Base-by-base conservation (phyloP, 2,797 vertebrate species). In the Fistularia tabacaria region DNA sequence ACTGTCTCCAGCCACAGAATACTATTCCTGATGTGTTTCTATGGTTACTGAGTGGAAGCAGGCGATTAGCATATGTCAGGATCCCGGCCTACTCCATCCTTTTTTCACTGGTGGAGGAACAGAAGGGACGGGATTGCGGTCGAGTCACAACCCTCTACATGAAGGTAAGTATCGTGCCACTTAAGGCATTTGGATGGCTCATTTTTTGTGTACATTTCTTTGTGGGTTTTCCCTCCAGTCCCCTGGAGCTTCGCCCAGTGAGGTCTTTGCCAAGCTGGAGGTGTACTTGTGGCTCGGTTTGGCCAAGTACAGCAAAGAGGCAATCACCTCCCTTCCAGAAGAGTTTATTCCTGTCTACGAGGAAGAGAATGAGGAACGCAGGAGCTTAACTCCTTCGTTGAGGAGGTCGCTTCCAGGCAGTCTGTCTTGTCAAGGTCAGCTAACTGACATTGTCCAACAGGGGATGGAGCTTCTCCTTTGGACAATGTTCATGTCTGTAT, bases 51-150 rank as follows among this genome's bases (percentile, higher is more conserved):
- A 92, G 88, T 42, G 93, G 89, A 44, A 87, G 66, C 15, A 92
- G 79, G 59, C 86, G 90, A 8, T 77, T 96, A 69, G 94, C 95
- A 2, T 97, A 93, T 0, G 76, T 92, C 48, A 87, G 91, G 54
- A 89, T 98, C 47, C 92, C 94, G 1, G 85, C 91, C 3, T 88
- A 94, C 80, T 86, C 93, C 45, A 80, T 98, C 48, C 87, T 96
- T n/a, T 98, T 94, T 75, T 95, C 95, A 0, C 64, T 95, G 76
- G 95, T 94, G 0, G 94, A 98, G 73, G 96, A 99, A 54, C 93
- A 98, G 65, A 92, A 85, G 56, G 96, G 94, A 49, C 92, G 85
- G 67, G 92, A 98, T 84, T 95, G 94, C 49, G 94, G 94, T 0
- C 93, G 90, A 77, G 85, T 97, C 72, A 89, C 92, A 59, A 94